Base-by-base conservation (phyloP, 2,888 invertebrate genomes). In the Rhogogaster chlorosoma region DNA sequence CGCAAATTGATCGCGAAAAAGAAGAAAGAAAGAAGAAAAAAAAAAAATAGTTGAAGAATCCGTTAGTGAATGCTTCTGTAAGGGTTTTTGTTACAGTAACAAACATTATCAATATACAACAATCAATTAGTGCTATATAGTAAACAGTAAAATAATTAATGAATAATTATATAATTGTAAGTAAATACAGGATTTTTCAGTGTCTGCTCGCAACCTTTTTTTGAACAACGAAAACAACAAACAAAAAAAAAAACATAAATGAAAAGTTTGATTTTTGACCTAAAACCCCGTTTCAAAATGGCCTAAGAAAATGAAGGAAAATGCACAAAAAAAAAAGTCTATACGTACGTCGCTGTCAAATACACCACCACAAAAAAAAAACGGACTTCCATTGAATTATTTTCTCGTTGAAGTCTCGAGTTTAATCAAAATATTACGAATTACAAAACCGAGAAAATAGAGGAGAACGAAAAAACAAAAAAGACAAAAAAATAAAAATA, bases 41-140 rank as follows among this genome's bases (percentile, higher is more conserved):
- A 83, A 61, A 38, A 71, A 83, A n/a, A 18, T n/a, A 83, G 53
- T 53, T 36, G 57, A 57, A 80, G 84, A 82, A 82, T 88, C 91
- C 92, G 91, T 88, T 87, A 92, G 93, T 93, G 92, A 90, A 91
- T 93, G 93, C 93, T 93, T 93, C 91, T 91, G 93, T 93, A 89
- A 93, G 93, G 93, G 93, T 93, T 93, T 93, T 93, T 90, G 92
- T 93, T 93, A 93, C 93, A 93, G 93, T 92, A 92, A 92, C 91
- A 89, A 89, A 91, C 91, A 90, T 92, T 93, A 90, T 92, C 91
- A 92, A 91, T 93, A 93, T 93, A 93, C 83, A 83, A 93, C 92
- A 92, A 92, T 91, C 93, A 92, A 93, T 91, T 93, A 93, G 92
- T 90, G 91, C 91, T 89, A 89, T 92, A 90, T 92, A 92, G 91